Evolutionary conservation across 1,140 invertebrate species (phyloP).

Genomic region (Eriocheir sinensis): DNA sequence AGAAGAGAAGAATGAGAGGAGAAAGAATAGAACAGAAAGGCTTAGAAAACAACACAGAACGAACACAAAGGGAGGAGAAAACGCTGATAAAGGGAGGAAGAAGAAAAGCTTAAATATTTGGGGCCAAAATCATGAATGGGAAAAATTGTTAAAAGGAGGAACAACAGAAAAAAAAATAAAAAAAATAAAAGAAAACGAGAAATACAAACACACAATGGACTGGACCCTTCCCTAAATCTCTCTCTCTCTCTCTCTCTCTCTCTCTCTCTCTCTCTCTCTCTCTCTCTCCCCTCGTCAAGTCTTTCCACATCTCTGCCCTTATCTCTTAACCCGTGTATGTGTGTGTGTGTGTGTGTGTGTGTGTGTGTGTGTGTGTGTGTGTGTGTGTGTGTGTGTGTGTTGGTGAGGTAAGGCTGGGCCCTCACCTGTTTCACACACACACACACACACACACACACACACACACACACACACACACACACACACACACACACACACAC

Average conservation of each 20-base stretch:
- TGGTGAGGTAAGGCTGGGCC: too few species aligned
- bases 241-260: constrained; percentile 10
- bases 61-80: neutral
- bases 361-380: constrained; percentile 4
- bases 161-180: constrained; percentile 18
- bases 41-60: neutral
- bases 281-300: neutral
- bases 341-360: neutral
- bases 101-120: too few species aligned
- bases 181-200: neutral
- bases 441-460: constrained; percentile 11
- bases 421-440: neutral
- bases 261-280: neutral
- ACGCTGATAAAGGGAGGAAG: neutral
- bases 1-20: constrained; percentile 1
- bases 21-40: neutral
- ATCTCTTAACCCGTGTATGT: neutral
- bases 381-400: too few species aligned
- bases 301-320: neutral
- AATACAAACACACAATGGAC: neutral
- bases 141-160: constrained; percentile 10
- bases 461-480: constrained; percentile 22
- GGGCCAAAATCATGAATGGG: too few species aligned
- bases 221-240: neutral
- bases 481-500: constrained; percentile 22